phyloP scores from a whole-genome alignment of 1,140 invertebrate species.

The Neelides sp. region DNA sequence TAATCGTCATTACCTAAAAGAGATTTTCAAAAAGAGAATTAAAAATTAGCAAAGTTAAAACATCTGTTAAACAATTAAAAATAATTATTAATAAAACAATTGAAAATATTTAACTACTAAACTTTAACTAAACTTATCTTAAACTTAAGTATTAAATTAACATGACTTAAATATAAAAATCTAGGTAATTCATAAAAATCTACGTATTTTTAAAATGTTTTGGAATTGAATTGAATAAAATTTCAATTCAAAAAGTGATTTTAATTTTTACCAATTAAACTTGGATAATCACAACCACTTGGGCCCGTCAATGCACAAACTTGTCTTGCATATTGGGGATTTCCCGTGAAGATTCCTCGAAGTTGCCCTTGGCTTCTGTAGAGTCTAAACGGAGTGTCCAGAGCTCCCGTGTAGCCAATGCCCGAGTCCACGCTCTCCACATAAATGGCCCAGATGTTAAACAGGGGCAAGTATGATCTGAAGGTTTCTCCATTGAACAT shows the following conservation, averaged over 20 bases:
- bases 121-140: not conserved
- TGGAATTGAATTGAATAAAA: not conserved
- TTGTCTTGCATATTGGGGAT: conserved; percentile 13
- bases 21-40: not conserved
- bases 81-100: not conserved
- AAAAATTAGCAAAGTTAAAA: not conserved
- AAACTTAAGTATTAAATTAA: not conserved
- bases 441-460: conserved; percentile 29
- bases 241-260: not conserved
- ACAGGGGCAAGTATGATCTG: conserved; percentile 18
- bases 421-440: conserved; percentile 23
- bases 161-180: not conserved
- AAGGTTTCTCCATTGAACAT: conserved; percentile 28
- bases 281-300: conserved; percentile 22
- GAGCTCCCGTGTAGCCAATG: conserved; percentile 26
- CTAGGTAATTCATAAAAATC: not conserved
- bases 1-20: conserved; percentile 24
- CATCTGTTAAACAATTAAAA: not conserved
- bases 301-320: conserved; percentile 14
- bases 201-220: not conserved
- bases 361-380: conserved; percentile 18
- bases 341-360: conserved; percentile 19
- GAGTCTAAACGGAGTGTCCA: conserved; percentile 18
- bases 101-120: not conserved
- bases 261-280: conserved; percentile 15